These are phyloP conservation scores for Octodon degus DNA, from an alignment of 2,113 vertebrate species.

Conservation along the genomic window DNA sequence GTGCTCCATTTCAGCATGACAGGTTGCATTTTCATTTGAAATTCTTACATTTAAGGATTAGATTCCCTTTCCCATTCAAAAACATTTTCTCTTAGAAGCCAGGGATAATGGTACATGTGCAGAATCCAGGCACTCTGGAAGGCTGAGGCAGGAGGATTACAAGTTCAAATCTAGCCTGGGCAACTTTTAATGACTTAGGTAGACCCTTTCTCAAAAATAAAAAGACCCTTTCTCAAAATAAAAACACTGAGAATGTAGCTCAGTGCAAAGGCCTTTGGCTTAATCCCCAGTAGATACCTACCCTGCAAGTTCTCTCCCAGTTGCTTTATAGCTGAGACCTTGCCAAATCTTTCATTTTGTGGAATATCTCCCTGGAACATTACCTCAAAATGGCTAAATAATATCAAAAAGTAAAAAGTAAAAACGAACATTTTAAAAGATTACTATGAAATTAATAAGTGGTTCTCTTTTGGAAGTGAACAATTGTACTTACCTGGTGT, in stretches of 20 bases:
- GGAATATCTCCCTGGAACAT: not conserved
- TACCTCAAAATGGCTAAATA: not conserved
- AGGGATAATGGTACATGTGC: not conserved
- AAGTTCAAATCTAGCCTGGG: not conserved
- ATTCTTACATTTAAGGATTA: conserved; percentile 29
- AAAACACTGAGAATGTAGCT: not conserved
- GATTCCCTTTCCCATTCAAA: not conserved
- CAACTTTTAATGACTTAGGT: not conserved
- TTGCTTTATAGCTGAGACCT: conserved; percentile 25
- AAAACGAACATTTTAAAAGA: conserved; percentile 20
- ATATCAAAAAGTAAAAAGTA: not conserved
- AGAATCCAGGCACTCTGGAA: not conserved
- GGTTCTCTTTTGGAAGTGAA: not conserved
- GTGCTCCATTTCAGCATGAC: not conserved
- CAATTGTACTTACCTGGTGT: not conserved
- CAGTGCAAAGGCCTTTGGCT: not conserved
- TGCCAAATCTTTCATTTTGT: conserved; percentile 19
- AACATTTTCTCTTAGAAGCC: not conserved
- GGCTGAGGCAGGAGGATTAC: not conserved
- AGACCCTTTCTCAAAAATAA: not conserved
- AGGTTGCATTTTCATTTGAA: not conserved
- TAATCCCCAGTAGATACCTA: not conserved
- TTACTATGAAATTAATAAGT: not conserved
- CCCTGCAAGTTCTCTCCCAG: not conserved
- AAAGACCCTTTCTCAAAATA: not conserved